phyloP scores from a whole-genome alignment of 2,113 vertebrate genomes.

The Rhizomys pruinosus region DNA sequence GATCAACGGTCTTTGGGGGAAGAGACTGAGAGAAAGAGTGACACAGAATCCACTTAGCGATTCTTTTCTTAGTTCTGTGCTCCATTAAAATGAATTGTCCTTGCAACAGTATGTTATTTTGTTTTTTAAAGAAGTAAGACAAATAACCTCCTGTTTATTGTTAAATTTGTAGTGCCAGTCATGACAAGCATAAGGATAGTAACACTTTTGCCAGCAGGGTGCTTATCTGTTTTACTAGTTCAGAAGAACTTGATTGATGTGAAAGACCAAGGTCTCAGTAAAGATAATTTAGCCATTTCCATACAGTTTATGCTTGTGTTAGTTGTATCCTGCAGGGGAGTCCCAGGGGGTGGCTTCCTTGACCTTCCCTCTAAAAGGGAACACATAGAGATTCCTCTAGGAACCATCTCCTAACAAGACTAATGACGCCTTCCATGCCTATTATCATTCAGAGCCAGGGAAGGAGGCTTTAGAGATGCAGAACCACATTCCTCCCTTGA shows the following conservation, averaged over 20 bases:
- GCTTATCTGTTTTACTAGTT: conserved; percentile 89
- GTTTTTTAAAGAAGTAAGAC: conserved; percentile 81
- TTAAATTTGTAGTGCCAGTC: conserved; percentile 84
- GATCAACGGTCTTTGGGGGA: conserved; percentile 44
- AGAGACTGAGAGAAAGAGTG: conserved; percentile 17
- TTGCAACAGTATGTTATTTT: conserved; percentile 57
- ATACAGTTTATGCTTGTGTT: conserved; percentile 91
- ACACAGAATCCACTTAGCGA: conserved; percentile 38
- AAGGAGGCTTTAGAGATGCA: conserved; percentile 90
- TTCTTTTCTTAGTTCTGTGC: conserved; percentile 21
- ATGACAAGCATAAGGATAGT: conserved; percentile 84
- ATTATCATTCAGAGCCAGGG: conserved; percentile 90
- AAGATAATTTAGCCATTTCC: conserved; percentile 92
- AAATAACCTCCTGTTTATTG: conserved; percentile 81
- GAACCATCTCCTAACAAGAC: conserved; percentile 92
- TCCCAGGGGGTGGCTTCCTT: conserved; percentile 86
- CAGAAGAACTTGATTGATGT: conserved; percentile 89
- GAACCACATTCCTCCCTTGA: conserved; percentile 92
- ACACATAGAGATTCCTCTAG: conserved; percentile 91
- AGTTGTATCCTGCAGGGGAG: conserved; percentile 88
- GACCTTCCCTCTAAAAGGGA: conserved; percentile 91
- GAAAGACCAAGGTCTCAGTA: conserved; percentile 88
- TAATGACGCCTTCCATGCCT: conserved; percentile 91
- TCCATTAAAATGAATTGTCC: conserved; percentile 70
- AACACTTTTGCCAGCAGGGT: conserved; percentile 85